A percentile compares a stretch with the other conserved stretches of the same genome.
phyloP scores from a whole-genome alignment of 2,888 invertebrate genomes.

The Rotaria macrura region DNA sequence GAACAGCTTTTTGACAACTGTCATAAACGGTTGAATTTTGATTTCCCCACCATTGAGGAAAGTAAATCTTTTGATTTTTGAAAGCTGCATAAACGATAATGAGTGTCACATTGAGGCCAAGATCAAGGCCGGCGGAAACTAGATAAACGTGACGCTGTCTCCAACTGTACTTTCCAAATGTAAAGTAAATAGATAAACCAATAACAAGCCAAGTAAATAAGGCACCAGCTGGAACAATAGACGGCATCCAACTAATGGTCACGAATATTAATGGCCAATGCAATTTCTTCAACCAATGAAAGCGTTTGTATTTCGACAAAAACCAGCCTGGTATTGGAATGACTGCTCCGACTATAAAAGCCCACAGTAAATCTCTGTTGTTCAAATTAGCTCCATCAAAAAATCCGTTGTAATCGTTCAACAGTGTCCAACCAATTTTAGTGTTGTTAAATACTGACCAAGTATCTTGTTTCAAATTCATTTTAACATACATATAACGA shows the following conservation, averaged over 20 bases:
- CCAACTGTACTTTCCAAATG: neutral
- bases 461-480: neutral
- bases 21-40: neutral
- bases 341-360: neutral
- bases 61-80: neutral
- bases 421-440: neutral
- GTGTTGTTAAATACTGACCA: neutral
- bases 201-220: neutral
- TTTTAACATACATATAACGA: neutral
- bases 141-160: neutral
- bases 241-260: neutral
- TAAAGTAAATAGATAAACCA: neutral
- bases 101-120: neutral
- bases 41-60: slow-evolving; percentile 6
- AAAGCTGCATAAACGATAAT: neutral
- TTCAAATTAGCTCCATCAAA: neutral
- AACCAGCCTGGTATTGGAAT: neutral
- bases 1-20: neutral
- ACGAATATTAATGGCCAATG: slow-evolving; percentile 5
- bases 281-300: neutral
- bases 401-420: neutral
- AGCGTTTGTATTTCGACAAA: neutral
- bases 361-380: neutral
- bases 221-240: neutral
- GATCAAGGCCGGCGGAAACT: neutral